Evolutionary conservation across 2,888 invertebrate genomes (phyloP), one percentile per base, ranked within the genome.

Genomic region (Frankliniella fusca): DNA sequence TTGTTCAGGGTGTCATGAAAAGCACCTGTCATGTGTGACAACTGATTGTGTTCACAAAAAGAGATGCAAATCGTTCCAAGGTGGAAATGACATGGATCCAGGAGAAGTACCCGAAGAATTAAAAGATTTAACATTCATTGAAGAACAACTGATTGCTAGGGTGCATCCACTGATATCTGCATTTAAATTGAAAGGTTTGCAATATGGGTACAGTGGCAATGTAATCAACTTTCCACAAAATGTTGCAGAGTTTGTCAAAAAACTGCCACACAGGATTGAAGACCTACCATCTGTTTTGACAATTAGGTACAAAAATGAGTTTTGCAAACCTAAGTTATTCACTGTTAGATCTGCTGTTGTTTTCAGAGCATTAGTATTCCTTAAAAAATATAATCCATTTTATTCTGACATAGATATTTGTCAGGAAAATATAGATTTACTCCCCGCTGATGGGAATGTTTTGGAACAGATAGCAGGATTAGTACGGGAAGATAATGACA

Each of bases 221-320:
- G 80, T 82, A 7, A 82, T 83, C 15, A 83, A 83, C 28, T 83
- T 83, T 38, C 82, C 82, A 5, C 82, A 83, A 80, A 48, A 83
- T 27, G 79, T 83, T 15, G 61, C 28, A 27, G n/a, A 61, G n/a
- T 80, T 83, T 70, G 82, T 82, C 20, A 27, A 23, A 54, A n/a
- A 70, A 49, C 49, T 83, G 15, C 82, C 82, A 3, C 80, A 83
- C n/a, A 10, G 27, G 7, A 28, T 83, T 15, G 8, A 48, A 3
- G 48, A 23, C 2, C 28, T 83, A 27, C 49, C 80, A 2, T 83
- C 80, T 54, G 3, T 54, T 54, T 18, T 54, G 15, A 54, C 54
- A 18, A 20, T 54, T 54, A 54, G 20, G 20, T 18, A 2, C 20
- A 54, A 54, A 54, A 20, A 20, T 54, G 54, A 12, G 15, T 18